Evolutionary conservation across 2,888 invertebrate genomes (phyloP).

Genomic region (Augiades crinisus): DNA sequence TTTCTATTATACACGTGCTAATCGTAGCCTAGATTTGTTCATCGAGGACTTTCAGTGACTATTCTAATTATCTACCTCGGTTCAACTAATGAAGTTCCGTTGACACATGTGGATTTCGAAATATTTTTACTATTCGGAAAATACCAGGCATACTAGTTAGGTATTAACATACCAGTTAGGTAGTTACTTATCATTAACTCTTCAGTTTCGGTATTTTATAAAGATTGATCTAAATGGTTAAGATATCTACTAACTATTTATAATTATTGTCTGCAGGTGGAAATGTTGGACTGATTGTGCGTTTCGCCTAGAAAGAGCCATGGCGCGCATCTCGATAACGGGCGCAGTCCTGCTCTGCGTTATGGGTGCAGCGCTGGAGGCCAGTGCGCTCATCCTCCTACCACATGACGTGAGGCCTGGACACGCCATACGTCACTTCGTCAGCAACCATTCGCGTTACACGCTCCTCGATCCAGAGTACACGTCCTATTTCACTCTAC

Average conservation of each 20-base stretch:
- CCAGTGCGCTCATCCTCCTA: constrained; percentile 83
- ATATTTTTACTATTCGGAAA: too few relatives aligned
- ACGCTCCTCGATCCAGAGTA: constrained; percentile 88
- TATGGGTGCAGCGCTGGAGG: constrained; percentile 53
- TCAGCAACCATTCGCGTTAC: constrained; percentile 77
- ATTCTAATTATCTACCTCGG: too few relatives aligned
- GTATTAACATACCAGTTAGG: too few relatives aligned
- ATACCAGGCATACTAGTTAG: too few relatives aligned
- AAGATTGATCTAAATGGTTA: constrained; percentile 19
- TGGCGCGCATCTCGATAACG: constrained; percentile 66
- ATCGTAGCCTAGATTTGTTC: too few relatives aligned
- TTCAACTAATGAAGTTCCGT: too few relatives aligned
- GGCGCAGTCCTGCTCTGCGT: constrained; percentile 66
- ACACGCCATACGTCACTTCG: constrained; percentile 91
- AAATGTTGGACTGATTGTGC: constrained; percentile 63
- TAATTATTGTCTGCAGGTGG: constrained; percentile 53
- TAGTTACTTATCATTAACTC: background rate
- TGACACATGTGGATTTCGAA: too few relatives aligned
- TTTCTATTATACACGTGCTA: too few relatives aligned
- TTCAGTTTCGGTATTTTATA: too few relatives aligned
- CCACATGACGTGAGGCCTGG: constrained; percentile 96
- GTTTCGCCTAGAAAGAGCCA: constrained; percentile 43
- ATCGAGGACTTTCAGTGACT: too few relatives aligned
- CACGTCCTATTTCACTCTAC: constrained; percentile 92
- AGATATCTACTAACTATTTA: constrained; percentile 13